Conservation (phyloP, 2,113 vertebrate species). For the Charadrius vociferus region DNA sequence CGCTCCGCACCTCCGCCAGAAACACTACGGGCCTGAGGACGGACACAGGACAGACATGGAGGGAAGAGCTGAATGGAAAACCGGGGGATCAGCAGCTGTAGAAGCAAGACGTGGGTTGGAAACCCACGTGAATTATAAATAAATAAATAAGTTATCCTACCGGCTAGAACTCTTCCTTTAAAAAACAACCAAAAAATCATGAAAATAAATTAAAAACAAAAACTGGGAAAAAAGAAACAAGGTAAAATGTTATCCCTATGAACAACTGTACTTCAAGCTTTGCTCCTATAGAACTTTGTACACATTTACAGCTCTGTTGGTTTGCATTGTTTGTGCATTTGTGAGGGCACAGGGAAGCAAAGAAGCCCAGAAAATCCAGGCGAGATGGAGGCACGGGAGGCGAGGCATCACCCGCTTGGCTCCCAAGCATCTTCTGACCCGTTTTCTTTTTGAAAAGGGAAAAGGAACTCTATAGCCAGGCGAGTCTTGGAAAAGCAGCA, state of each 20-base stretch:
- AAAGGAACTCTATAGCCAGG: constrained; percentile 48
- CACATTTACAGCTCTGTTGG: constrained; percentile 78
- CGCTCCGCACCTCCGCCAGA: constrained; percentile 2
- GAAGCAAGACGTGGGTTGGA: constrained; percentile 79
- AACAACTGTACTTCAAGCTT: constrained; percentile 75
- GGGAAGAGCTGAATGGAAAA: not conserved
- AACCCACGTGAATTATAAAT: constrained; percentile 88
- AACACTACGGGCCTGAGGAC: not conserved
- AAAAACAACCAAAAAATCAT: not conserved
- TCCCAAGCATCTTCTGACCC: constrained; percentile 61
- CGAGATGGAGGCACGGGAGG: constrained; percentile 59
- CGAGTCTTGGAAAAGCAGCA: constrained; percentile 77
- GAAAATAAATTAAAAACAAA: constrained; percentile 78
- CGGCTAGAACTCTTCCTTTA: constrained; percentile 59
- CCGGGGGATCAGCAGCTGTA: constrained; percentile 67
- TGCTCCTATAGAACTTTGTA: constrained; percentile 68
- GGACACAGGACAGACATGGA: constrained; percentile 10
- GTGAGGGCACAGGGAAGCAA: constrained; percentile 71
- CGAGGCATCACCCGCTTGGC: constrained; percentile 14
- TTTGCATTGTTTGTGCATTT: constrained; percentile 86
- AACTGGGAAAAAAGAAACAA: not conserved
- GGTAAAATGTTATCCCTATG: constrained; percentile 50
- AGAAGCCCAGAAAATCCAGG: constrained; percentile 67
- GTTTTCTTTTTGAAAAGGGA: constrained; percentile 6
- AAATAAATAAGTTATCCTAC: constrained; percentile 88